Conservation (phyloP, 1,140 invertebrate species). For the Penaeus japonicus region DNA sequence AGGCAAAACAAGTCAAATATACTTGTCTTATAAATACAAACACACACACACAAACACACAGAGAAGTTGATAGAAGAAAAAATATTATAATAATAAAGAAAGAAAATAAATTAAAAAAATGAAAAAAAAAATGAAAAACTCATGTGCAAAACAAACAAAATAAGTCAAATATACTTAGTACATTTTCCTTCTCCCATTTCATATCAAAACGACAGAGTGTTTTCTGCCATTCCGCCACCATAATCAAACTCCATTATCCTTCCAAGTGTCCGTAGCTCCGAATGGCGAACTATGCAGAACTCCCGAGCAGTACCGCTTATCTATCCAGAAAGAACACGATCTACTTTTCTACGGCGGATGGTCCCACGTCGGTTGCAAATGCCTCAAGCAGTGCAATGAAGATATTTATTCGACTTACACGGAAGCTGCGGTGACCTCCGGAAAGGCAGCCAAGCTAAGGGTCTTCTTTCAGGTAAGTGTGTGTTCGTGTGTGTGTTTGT, state of each 20-base stretch:
- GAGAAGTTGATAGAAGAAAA: too few relatives aligned
- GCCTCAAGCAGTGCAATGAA: slow-evolving; percentile 60
- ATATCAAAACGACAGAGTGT: background rate
- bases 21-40: too few relatives aligned
- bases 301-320: slow-evolving; percentile 53
- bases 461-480: slow-evolving; percentile 60
- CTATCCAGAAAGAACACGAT: slow-evolving; percentile 58
- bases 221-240: background rate
- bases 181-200: too few relatives aligned
- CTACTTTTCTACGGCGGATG: slow-evolving; percentile 59
- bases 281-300: slow-evolving; percentile 47
- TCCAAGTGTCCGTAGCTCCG: background rate
- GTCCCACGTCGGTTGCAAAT: slow-evolving; percentile 56
- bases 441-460: slow-evolving; percentile 53
- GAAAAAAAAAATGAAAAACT: too few relatives aligned
- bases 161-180: too few relatives aligned
- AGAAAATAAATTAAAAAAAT: too few relatives aligned
- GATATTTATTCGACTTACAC: slow-evolving; percentile 58
- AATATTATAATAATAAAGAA: too few relatives aligned
- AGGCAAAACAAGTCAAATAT: too few relatives aligned
- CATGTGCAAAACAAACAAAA: too few relatives aligned
- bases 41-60: too few relatives aligned
- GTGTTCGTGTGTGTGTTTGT: too few relatives aligned
- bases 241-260: background rate
- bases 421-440: slow-evolving; percentile 55